Evolutionary conservation across 2,113 vertebrate species (phyloP).

Genomic region (Arvicanthis niloticus): DNA sequence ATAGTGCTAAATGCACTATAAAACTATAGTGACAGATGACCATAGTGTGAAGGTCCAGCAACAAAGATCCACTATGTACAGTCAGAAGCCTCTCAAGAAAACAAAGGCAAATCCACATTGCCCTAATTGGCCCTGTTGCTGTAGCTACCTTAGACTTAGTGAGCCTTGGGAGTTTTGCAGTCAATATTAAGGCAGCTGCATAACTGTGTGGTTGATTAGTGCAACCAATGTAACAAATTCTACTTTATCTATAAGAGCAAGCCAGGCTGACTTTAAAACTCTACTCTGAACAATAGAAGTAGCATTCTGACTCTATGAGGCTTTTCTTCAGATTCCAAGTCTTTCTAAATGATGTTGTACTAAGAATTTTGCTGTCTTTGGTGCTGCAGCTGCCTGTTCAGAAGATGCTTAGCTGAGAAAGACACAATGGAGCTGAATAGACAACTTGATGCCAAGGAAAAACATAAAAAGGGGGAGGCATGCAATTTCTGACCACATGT

Average conservation of each 20-base stretch:
- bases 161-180: conserved; percentile 71
- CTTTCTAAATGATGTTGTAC: neutral
- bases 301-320: neutral
- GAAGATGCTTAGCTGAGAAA: neutral
- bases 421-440: neutral
- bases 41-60: neutral
- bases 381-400: neutral
- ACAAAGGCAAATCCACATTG: conserved; percentile 65
- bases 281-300: neutral
- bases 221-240: neutral
- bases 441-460: neutral
- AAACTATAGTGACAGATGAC: conserved; percentile 1
- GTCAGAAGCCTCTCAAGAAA: conserved; percentile 46
- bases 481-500: neutral
- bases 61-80: neutral
- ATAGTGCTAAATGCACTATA: conserved; percentile 4
- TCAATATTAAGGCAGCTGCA: conserved; percentile 16
- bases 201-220: neutral
- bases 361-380: neutral
- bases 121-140: conserved; percentile 71
- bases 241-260: neutral
- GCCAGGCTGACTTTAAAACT: neutral
- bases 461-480: neutral
- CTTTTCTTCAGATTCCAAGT: neutral
- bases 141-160: conserved; percentile 58